These are phyloP conservation scores for Carposina sasakii DNA, from an alignment of 1,140 invertebrate genomes.

Conservation along the genomic window DNA sequence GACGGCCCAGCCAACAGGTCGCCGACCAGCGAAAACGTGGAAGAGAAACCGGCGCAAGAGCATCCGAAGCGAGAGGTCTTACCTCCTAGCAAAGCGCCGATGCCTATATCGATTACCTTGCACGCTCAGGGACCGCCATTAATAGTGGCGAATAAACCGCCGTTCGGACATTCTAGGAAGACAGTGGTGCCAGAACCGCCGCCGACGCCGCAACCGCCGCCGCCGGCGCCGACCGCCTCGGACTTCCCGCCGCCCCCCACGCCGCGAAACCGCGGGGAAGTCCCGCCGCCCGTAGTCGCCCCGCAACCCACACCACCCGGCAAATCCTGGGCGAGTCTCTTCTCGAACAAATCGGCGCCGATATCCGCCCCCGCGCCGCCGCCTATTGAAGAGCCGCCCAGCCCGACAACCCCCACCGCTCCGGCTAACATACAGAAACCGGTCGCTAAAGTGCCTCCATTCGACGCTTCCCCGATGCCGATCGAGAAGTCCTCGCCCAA, in stretches of 20 bases:
- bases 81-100: slow-evolving; percentile 56
- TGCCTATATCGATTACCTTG: slow-evolving; percentile 57
- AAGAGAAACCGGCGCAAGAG: slow-evolving; percentile 29
- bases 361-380: slow-evolving; percentile 24
- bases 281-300: slow-evolving; percentile 38
- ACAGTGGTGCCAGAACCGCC: slow-evolving; percentile 42
- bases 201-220: slow-evolving; percentile 50
- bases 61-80: slow-evolving; percentile 47
- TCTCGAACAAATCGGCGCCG: slow-evolving; percentile 50
- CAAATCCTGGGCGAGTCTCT: slow-evolving; percentile 68
- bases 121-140: slow-evolving; percentile 53
- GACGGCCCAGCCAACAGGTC: slow-evolving; percentile 53
- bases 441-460: slow-evolving; percentile 74
- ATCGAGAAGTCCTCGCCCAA: slow-evolving; percentile 42
- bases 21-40: slow-evolving; percentile 47
- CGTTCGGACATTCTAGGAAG: slow-evolving; percentile 63
- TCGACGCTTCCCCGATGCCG: slow-evolving; percentile 64
- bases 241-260: slow-evolving; percentile 69
- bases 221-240: slow-evolving; percentile 62
- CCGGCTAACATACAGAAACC: slow-evolving; percentile 66
- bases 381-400: slow-evolving; percentile 40
- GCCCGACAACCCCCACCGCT: slow-evolving; percentile 45
- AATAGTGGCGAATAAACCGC: slow-evolving; percentile 63
- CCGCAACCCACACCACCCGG: slow-evolving; percentile 53
- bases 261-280: slow-evolving; percentile 54